Conservation (phyloP, 2,888 invertebrate genomes). For the Clostera curtula region DNA sequence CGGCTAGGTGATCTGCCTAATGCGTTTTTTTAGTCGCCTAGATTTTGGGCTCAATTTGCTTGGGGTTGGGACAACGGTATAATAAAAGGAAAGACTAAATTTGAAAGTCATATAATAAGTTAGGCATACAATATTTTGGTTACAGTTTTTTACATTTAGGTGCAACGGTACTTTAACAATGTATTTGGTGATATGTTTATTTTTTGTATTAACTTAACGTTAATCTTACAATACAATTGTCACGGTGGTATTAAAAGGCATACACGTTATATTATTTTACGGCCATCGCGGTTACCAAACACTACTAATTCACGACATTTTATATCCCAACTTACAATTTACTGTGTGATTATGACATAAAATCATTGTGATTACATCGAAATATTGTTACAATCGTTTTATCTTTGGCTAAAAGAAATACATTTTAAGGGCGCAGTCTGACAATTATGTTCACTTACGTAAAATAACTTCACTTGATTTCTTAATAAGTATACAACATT, state of each 20-base stretch:
- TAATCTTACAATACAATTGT: constrained; percentile 23
- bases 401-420: too few species aligned
- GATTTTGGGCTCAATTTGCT: too few species aligned
- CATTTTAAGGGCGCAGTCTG: too few species aligned
- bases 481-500: too few species aligned
- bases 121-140: constrained; percentile 17
- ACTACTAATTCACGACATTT: constrained; percentile 1
- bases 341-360: neutral
- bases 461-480: too few species aligned
- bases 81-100: too few species aligned
- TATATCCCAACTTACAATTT: constrained; percentile 1
- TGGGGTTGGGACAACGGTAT: too few species aligned
- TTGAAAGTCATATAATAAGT: constrained; percentile 12
- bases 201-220: constrained; percentile 24
- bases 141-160: constrained; percentile 17
- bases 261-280: constrained; percentile 16
- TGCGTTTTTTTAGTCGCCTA: too few species aligned
- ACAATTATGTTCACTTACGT: too few species aligned
- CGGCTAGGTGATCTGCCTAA: too few species aligned
- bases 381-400: too few species aligned
- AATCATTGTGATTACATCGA: too few species aligned
- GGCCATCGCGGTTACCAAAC: constrained; percentile 8
- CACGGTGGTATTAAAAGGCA: constrained; percentile 25
- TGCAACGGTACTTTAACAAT: constrained; percentile 20
- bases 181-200: constrained; percentile 32